Base-by-base conservation (phyloP, 2,888 invertebrate species). In the Chrysodeixis includens region DNA sequence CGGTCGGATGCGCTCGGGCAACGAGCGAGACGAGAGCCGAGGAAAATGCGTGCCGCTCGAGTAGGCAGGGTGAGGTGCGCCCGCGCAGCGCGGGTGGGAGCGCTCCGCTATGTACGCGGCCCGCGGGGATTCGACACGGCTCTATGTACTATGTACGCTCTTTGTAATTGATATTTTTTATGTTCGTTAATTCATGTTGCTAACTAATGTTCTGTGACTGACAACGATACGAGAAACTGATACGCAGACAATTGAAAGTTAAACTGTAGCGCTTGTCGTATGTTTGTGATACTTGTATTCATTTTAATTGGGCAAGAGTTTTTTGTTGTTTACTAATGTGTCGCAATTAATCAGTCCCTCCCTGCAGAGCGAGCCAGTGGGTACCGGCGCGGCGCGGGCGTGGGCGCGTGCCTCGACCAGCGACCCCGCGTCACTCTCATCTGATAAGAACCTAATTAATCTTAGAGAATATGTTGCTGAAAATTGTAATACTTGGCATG, bases 1-100 rank as follows among this genome's bases (percentile, higher is more conserved):
- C 91, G 94, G 92, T 93, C 92, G 90, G 94, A 83, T 94, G 91
- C 94, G 90, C 93, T 88, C 90, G 93, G 90, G 86, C 91, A 78
- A 87, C 77, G 87, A 79, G 92, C 89, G 91, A 87, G 93, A 93
- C 90, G 89, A 90, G 88, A 83, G 88, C 86, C 86, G 88, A 86
- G 88, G 90, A 88, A 90, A 88, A 88, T 86, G 85, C 78, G 83
- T 82, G 82, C 76, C 85, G 86, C 81, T 85, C 83, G 83, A 86
- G 86, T 85, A 80, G 86, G 83, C 76, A 82, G 86, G 82, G 76
- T 56, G 67, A 49, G 52, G 56, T 64, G 70, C 69, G 69, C 76
- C 63, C 63, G 75, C 70, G 60, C 51, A 67, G 75, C 70, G 60
- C 51, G 67, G 75, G 62, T 61, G 63, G 64, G 69, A 65, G 53